These are phyloP conservation scores for Hipparchia sbordonii DNA, from an alignment of 2,888 invertebrate species.

Conservation along the genomic window DNA sequence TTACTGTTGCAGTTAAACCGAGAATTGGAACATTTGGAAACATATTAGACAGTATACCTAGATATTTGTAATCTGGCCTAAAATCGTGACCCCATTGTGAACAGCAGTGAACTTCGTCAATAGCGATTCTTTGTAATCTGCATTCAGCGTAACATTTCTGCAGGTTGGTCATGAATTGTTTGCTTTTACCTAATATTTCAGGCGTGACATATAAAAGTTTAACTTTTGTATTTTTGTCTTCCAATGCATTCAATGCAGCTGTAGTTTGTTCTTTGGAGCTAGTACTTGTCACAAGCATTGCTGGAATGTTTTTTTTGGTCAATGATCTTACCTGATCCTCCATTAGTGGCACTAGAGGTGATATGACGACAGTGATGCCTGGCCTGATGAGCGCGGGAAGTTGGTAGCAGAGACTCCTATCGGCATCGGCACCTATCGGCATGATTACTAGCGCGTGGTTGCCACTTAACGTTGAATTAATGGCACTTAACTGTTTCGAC, in stretches of 20 bases:
- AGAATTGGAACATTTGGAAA: slow-evolving; percentile 92
- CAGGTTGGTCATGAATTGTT: slow-evolving; percentile 92
- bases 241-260: slow-evolving; percentile 79
- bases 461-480: slow-evolving; percentile 91
- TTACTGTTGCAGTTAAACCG: slow-evolving; percentile 96
- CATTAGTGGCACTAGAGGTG: slow-evolving; percentile 94
- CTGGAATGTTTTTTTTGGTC: slow-evolving; percentile 83
- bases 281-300: slow-evolving; percentile 87
- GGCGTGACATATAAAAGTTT: slow-evolving; percentile 95
- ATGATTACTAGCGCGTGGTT: slow-evolving; percentile 92
- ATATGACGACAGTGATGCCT: slow-evolving; percentile 91
- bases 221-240: slow-evolving; percentile 83
- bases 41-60: slow-evolving; percentile 91
- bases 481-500: slow-evolving; percentile 90
- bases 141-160: slow-evolving; percentile 90
- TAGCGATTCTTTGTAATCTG: slow-evolving; percentile 89
- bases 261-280: slow-evolving; percentile 85
- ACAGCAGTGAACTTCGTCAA: slow-evolving; percentile 96
- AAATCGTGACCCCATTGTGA: slow-evolving; percentile 98
- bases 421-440: slow-evolving; percentile 91
- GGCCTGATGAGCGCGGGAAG: slow-evolving; percentile 88
- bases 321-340: slow-evolving; percentile 93
- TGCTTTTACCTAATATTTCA: slow-evolving; percentile 93
- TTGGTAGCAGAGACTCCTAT: slow-evolving; percentile 95
- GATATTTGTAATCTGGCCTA: slow-evolving; percentile 93